phyloP scores from a whole-genome alignment of 2,113 vertebrate genomes.

The Gorsachius goisagi region DNA sequence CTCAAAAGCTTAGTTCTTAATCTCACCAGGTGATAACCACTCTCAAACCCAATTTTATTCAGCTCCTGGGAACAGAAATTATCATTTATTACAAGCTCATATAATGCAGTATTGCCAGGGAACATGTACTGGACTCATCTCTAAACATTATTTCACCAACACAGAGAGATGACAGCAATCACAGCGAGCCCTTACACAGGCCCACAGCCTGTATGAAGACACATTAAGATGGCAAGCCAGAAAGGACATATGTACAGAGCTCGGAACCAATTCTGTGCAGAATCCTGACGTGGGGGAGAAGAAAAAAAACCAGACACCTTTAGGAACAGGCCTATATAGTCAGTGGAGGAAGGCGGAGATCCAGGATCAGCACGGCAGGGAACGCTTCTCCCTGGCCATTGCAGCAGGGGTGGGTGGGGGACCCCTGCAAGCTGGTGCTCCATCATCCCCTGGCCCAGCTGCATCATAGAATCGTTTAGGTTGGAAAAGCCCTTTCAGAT shows the following conservation, averaged over 20 bases:
- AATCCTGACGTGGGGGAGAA: neutral
- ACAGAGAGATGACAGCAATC: too few relatives aligned
- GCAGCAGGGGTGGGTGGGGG: neutral
- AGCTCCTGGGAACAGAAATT: neutral
- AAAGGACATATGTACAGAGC: neutral
- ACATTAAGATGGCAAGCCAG: too few relatives aligned
- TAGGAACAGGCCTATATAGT: neutral
- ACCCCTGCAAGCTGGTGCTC: neutral
- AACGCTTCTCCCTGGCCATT: neutral
- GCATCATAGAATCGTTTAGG: fast-evolving
- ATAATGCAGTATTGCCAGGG: neutral
- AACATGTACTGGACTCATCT: fast-evolving
- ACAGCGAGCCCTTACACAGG: neutral
- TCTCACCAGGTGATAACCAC: neutral
- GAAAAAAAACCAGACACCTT: neutral
- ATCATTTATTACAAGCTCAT: fast-evolving
- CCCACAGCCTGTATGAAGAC: fast-evolving
- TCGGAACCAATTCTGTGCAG: fast-evolving
- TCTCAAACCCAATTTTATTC: neutral
- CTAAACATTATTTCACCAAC: neutral
- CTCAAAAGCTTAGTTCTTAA: neutral
- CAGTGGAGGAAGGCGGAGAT: neutral
- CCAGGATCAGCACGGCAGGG: neutral
- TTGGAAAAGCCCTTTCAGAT: too few relatives aligned
- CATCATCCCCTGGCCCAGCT: neutral